Percentiles rank a stretch among this genome's conserved stretches.
phyloP scores from a whole-genome alignment of 2,888 invertebrate genomes.

The Cyrtodaria siliqua region DNA sequence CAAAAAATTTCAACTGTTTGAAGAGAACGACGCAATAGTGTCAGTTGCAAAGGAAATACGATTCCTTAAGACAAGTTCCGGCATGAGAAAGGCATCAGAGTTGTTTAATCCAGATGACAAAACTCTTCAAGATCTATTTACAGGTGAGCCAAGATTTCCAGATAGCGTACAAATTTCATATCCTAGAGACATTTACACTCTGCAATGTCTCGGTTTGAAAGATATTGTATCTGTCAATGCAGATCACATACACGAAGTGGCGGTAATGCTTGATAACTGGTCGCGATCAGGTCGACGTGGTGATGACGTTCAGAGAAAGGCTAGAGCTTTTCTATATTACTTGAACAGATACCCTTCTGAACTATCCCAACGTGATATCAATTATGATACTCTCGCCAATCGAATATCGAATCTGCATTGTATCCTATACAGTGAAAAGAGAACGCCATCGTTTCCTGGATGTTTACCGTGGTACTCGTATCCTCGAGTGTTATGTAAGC shows the following conservation, averaged over 20 bases:
- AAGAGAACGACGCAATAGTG: slow-evolving; percentile 8
- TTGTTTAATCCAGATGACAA: slow-evolving; percentile 42
- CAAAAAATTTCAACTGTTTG: slow-evolving; percentile 14
- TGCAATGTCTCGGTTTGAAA: slow-evolving; percentile 48
- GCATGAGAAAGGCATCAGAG: slow-evolving; percentile 27
- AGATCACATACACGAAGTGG: slow-evolving; percentile 21
- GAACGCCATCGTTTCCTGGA: slow-evolving; percentile 14
- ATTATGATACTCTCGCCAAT: not conserved
- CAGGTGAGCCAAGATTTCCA: slow-evolving; percentile 30
- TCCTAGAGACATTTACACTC: slow-evolving; percentile 2
- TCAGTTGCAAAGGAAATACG: slow-evolving; percentile 19
- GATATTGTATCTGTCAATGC: slow-evolving; percentile 11
- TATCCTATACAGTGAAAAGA: slow-evolving; percentile 11
- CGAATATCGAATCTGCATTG: slow-evolving; percentile 17
- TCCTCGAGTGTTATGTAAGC: slow-evolving; percentile 14
- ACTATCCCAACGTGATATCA: not conserved
- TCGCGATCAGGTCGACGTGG: not conserved
- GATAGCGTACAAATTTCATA: not conserved
- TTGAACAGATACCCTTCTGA: slow-evolving; percentile 4
- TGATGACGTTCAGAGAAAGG: not conserved
- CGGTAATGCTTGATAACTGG: not conserved
- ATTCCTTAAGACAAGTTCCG: slow-evolving; percentile 3
- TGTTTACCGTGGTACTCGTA: slow-evolving; percentile 33
- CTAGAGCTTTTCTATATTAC: not conserved
- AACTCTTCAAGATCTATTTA: slow-evolving; percentile 23